Percentiles rank a stretch among this genome's conserved stretches.
phyloP scores from a whole-genome alignment of 2,113 vertebrate genomes.

The Elgaria multicarinata region DNA sequence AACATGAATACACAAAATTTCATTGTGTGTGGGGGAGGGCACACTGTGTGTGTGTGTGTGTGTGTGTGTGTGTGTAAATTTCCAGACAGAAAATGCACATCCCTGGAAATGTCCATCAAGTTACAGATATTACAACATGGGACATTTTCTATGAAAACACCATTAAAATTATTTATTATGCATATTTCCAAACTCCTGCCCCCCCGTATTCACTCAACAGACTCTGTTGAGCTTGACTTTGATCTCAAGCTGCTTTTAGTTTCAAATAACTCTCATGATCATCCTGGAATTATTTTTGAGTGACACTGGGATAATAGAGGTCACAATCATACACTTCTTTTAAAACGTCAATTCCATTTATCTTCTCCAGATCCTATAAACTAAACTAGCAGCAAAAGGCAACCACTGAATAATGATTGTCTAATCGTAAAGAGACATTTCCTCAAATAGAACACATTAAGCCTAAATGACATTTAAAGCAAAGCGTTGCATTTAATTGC shows the following conservation, averaged over 20 bases:
- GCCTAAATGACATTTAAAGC: constrained; percentile 8
- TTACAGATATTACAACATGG: background rate
- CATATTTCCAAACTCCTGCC: background rate
- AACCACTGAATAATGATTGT: constrained; percentile 33
- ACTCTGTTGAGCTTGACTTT: background rate
- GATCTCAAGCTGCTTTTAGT: background rate
- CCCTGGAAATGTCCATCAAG: background rate
- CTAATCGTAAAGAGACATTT: constrained; percentile 14
- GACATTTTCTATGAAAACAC: background rate
- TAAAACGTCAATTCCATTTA: constrained; percentile 11
- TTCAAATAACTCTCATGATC: constrained; percentile 3
- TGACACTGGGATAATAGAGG: background rate
- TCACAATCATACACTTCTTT: constrained; percentile 2
- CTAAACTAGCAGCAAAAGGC: constrained; percentile 1
- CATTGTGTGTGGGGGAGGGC: too few relatives aligned
- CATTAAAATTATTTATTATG: background rate
- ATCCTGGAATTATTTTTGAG: constrained; percentile 1
- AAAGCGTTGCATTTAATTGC: constrained; percentile 15
- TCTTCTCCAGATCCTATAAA: constrained; percentile 25
- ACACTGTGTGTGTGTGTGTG: too few relatives aligned
- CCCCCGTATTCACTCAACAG: background rate
- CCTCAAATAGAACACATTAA: background rate
- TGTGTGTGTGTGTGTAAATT: background rate
- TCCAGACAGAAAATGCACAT: background rate
- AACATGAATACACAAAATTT: background rate